Base-by-base conservation (phyloP, 2,888 invertebrate species). In the Mantis religiosa region DNA sequence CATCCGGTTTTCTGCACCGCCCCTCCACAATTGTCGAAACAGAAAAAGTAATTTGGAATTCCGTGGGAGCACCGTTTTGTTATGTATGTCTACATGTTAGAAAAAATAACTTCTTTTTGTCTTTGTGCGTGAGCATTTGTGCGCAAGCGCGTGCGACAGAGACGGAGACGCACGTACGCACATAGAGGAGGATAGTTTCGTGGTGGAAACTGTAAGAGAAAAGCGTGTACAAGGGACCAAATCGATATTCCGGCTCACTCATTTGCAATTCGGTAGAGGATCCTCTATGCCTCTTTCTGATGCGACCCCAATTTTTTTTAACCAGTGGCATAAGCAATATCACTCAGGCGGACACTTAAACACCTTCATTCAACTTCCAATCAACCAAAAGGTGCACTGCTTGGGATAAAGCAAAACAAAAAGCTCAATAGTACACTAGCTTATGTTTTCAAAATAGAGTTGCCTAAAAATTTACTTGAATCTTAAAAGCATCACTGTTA, bases 1-100 rank as follows among this genome's bases (percentile, higher is more conserved):
- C 41, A 28, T 47, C 47, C 54, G 54, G 54, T 15, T 71, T 25
- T 71, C 54, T 71, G 54, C 54, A 71, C 54, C 8, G 71, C 71
- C 87, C 85, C 85, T 85, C 47, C 27, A 83, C 88, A 87, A 89
- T 90, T 89, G 90, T 89, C 89, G 89, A 90, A 90, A 90, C 88
- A 89, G 89, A 90, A 89, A 90, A 90, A 90, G 90, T 88, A 89
- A 90, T 90, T 90, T 90, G 89, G 89, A 90, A 90, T 90, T 90
- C 90, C 88, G 87, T 28, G 83, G 90, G 71, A 89, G 89, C 88
- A 83, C 88, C 89, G 89, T 90, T 90, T 88, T 89, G 89, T 89
- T 90, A 88, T 89, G 89, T 88, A 89, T 89, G 90, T 89, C 90
- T 90, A 90, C 89, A 89, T 89, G 89, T 89, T 83, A 89, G 87